Evolutionary conservation across 2,888 invertebrate species (phyloP).

Genomic region (Hybos culiciformis): DNA sequence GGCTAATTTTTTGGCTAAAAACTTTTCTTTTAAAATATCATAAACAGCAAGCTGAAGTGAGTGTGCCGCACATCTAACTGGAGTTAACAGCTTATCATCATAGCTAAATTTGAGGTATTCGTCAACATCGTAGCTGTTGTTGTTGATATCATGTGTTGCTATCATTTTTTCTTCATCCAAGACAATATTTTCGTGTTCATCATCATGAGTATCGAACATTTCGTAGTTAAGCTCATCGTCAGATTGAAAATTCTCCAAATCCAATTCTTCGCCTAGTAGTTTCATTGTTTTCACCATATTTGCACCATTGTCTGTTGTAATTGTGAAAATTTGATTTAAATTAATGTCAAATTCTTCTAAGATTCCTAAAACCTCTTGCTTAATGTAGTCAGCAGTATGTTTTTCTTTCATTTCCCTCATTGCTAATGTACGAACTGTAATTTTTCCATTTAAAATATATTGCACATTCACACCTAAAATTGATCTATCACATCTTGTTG

Average conservation of each 20-base stretch:
- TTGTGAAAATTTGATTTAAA: constrained; percentile 2
- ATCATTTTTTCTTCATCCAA: not conserved
- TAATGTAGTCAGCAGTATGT: constrained; percentile 10
- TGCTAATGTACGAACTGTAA: constrained; percentile 7
- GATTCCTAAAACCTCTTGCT: not conserved
- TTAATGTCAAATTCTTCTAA: not conserved
- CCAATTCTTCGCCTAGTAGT: not conserved
- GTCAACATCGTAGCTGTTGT: not conserved
- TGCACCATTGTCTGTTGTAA: constrained; percentile 1
- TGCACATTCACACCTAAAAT: constrained; percentile 7
- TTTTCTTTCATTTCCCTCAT: constrained; percentile 9
- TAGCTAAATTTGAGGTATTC: not conserved
- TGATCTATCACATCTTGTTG: not conserved
- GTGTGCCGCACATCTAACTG: constrained; percentile 2
- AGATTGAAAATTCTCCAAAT: not conserved
- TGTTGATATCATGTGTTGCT: not conserved
- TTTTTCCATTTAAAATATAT: constrained; percentile 8
- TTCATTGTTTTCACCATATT: constrained; percentile 1
- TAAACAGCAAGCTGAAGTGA: constrained; percentile 1
- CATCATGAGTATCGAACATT: not conserved
- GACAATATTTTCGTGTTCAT: not conserved
- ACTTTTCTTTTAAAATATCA: constrained; percentile 1
- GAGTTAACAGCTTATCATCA: not conserved
- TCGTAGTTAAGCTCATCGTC: not conserved
- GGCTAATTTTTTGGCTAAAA: not conserved